Evolutionary conservation across 23 tunicate species (phyloP), one percentile per base, ranked within the genome.

Genomic region (Oikopleura albicans): DNA sequence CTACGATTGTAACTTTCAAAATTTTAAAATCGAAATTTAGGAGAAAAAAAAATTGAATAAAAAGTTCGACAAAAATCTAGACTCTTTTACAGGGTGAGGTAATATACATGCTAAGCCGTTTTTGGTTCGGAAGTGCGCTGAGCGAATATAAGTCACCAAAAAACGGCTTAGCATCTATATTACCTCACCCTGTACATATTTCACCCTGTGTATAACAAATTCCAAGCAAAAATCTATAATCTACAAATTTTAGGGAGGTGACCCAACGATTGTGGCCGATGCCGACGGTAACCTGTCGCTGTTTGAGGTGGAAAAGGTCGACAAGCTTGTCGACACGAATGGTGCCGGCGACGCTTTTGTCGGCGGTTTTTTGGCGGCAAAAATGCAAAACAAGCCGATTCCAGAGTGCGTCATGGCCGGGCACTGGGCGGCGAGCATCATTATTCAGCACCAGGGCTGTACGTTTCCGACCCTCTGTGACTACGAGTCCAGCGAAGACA

Each of bases 281-380:
- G 37, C 4, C 37, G 31, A 12, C 4, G 79, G 79, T 37, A 71
- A 71, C 37, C 4, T 71, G 27, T 4, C 33, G 34, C 37, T 31
- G 4, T 71, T 71, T 31, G 37, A 71, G 31, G 79, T 71, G 4
- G 36, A 71, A 71, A 16, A 29, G 31, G 79, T 71, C 79, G 35
- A 71, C 34, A 71, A 71, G 37, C 33, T 71, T 37, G 37, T 31
- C 4, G 79, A 71, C 31, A 71, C 79, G 37, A 71, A 71, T 31
- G 79, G 79, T 29, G 79, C 79, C 37, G 79, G 79, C 35, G 79
- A 71, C 35, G 79, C 79, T 71, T 71, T 71, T 37, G 79, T 71
- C 79, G 79, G 79, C 79, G 79, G 79, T 29, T 71, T 71, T 29
- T 71, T 71, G 37, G 33, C 79, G 4, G 79, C 34, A 16, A 22